These are phyloP conservation scores for Fabriciana adippe DNA, from an alignment of 2,888 invertebrate species.

Conservation along the genomic window DNA sequence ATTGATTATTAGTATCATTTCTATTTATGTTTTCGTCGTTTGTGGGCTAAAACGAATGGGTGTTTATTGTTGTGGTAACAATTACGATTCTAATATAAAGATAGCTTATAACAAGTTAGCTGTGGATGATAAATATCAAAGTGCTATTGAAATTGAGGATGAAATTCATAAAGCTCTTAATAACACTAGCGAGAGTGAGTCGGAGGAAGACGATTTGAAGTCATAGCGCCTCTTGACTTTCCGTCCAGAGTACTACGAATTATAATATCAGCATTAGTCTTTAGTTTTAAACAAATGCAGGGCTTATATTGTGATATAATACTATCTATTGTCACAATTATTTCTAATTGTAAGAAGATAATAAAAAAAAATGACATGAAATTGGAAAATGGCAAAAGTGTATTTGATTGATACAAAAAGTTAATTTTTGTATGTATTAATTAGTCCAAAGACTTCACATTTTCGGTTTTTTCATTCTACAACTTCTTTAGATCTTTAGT, in stretches of 20 bases:
- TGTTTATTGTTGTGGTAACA: conserved; percentile 50
- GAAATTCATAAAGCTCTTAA: conserved; percentile 70
- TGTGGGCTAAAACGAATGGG: conserved; percentile 56
- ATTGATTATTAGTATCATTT: conserved; percentile 56
- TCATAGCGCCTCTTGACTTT: conserved; percentile 65
- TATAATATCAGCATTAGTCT: conserved; percentile 50
- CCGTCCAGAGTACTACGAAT: conserved; percentile 58
- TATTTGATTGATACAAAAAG: conserved; percentile 29
- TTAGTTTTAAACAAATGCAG: conserved; percentile 52
- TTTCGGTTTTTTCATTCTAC: conserved; percentile 28
- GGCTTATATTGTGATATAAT: conserved; percentile 64
- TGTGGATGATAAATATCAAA: conserved; percentile 66
- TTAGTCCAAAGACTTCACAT: conserved; percentile 48
- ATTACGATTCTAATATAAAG: conserved; percentile 62
- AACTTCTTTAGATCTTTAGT: conserved; percentile 22
- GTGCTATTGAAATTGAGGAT: conserved; percentile 67
- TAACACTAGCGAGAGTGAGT: conserved; percentile 66
- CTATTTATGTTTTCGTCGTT: conserved; percentile 55
- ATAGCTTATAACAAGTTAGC: conserved; percentile 70
- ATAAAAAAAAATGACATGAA: conserved; percentile 9
- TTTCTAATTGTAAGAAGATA: conserved; percentile 23
- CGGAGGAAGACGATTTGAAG: conserved; percentile 65
- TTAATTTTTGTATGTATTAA: conserved; percentile 38
- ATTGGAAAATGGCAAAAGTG: conserved; percentile 1
- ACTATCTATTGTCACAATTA: conserved; percentile 57